Base-by-base conservation (phyloP, 2,113 vertebrate species). In the Myotis brandtii region DNA sequence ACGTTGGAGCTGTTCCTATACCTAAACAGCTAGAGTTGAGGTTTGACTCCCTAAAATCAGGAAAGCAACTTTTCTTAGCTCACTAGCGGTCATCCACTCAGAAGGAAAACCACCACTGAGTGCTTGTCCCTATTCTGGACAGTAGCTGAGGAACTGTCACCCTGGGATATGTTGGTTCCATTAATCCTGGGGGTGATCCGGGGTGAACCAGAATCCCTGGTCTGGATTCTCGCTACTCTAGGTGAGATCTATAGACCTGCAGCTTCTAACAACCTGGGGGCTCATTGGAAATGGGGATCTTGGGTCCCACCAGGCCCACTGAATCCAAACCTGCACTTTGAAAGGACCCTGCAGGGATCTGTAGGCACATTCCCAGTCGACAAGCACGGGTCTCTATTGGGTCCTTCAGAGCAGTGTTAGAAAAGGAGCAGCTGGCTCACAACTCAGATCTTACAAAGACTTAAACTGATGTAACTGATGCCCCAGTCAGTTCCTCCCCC, bases 31-130 rank as follows among this genome's bases (percentile, higher is more conserved):
- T 93, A 54, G 83, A 89, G 59, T 77, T 85, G 73, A 82, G 23
- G 46, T 81, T 80, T 66, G 70, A 54, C 8, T 37, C 46, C 94
- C 66, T 86, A 34, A 93, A 75, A 82, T 87, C 40, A 23, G 52
- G 25, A 82, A 70, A n/a, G n/a, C 73, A 89, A 86, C 27, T 50
- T 88, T 75, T 82, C 54, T 86, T 90, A 89, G 37, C 77, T 94
- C 69, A 83, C 56, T 52, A 73, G 69, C 50, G 3, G 56, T 13
- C 43, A 70, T 81, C 92, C 6, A n/a, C 14, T n/a, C 1, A 85
- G 66, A 86, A 93, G 56, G 64, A 77, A 89, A 92, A 46, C 16
- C 32, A 27, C 20, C 56, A 85, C 37, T 9, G 20, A 85, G 56
- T 54, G 70, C 46, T 34, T 95, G 59, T 77, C 84, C 9, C 72